Percentiles rank a stretch among this genome's conserved stretches.
Conservation (phyloP, 2,113 vertebrate species). For the Oreamnos americanus region DNA sequence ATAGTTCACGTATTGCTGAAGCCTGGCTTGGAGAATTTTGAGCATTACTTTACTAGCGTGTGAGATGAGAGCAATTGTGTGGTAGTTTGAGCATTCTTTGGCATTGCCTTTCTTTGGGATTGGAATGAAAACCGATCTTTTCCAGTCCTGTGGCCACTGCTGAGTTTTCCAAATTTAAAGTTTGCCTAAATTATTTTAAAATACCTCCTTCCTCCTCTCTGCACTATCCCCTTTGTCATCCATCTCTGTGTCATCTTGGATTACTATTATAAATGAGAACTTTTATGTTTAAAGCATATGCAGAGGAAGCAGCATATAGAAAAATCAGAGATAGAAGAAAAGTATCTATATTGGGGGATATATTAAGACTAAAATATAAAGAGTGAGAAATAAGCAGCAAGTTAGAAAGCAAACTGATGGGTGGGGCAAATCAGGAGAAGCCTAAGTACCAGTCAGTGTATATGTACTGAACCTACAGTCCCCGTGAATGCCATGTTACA, state of each 20-base stretch:
- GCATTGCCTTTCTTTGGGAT: too few relatives aligned
- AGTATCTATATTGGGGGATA: not conserved
- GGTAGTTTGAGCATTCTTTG: too few relatives aligned
- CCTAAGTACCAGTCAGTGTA: not conserved
- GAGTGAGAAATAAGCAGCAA: not conserved
- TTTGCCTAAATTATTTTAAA: not conserved
- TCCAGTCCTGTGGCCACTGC: too few relatives aligned
- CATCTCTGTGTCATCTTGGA: not conserved
- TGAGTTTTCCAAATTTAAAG: not conserved
- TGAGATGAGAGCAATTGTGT: too few relatives aligned
- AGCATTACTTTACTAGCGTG: too few relatives aligned
- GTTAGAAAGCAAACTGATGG: not conserved
- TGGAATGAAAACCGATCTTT: too few relatives aligned
- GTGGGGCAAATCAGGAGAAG: not conserved
- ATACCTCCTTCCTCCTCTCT: not conserved
- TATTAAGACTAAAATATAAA: not conserved
- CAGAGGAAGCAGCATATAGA: not conserved
- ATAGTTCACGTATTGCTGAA: too few relatives aligned
- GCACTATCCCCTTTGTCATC: accelerated
- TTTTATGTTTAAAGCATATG: not conserved
- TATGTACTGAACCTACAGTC: not conserved
- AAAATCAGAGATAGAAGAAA: not conserved
- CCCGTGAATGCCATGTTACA: not conserved
- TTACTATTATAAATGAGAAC: not conserved
- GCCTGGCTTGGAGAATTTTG: too few relatives aligned